Percentiles rank a stretch among this genome's conserved stretches.
Evolutionary conservation across 35 echinoderm and acorn worm genomes (phyloP).

Genomic region (Lytechinus pictus): DNA sequence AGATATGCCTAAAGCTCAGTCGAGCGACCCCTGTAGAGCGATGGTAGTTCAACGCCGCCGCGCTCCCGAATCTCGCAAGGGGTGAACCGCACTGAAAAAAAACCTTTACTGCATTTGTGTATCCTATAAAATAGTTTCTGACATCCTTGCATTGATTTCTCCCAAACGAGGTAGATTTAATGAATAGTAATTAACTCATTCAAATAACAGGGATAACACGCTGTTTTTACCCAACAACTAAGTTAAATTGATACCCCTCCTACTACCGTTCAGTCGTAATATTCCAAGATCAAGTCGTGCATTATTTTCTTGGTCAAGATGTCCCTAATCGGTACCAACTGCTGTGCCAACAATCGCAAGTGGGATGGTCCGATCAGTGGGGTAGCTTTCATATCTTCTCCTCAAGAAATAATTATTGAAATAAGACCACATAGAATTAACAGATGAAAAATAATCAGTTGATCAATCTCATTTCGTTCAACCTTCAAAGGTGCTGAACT

Average conservation of each 20-base stretch:
- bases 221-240: neutral
- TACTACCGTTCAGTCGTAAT: neutral
- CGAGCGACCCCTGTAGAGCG: neutral
- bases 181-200: conserved; percentile 35
- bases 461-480: neutral
- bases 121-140: neutral
- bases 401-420: neutral
- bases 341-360: neutral
- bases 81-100: neutral
- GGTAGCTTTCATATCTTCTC: neutral
- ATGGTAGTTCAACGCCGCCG: neutral
- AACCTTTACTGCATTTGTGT: neutral
- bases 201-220: neutral
- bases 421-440: neutral
- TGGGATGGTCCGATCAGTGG: neutral
- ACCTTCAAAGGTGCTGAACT: neutral
- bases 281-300: neutral
- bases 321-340: neutral
- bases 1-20: neutral
- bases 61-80: neutral
- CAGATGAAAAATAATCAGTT: conserved; percentile 14
- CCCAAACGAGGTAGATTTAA: conserved; percentile 20
- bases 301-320: neutral
- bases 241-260: conserved; percentile 18
- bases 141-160: neutral